Percentiles rank a stretch among this genome's conserved stretches.
These are phyloP conservation scores for Pseudopipra pipra DNA, from an alignment of 2,113 vertebrate species.

Conservation along the genomic window DNA sequence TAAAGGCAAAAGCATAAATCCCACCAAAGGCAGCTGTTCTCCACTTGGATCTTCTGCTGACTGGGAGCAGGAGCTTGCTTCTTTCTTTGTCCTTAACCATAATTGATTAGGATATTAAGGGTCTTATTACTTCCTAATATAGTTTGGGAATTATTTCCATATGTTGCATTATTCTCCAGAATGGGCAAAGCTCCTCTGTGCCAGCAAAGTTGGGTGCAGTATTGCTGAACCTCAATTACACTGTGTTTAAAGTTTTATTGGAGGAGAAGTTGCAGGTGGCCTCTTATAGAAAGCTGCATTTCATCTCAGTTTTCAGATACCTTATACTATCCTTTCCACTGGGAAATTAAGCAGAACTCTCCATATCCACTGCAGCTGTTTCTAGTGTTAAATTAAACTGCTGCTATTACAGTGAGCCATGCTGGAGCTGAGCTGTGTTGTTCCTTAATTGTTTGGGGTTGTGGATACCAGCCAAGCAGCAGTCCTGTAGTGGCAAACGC, in stretches of 20 bases:
- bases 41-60: background rate
- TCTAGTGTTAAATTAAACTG: constrained; percentile 36
- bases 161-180: background rate
- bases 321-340: background rate
- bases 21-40: background rate
- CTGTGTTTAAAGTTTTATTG: background rate
- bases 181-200: background rate
- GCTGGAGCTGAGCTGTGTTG: background rate
- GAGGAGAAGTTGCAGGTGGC: background rate
- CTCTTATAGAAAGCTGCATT: background rate
- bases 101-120: background rate
- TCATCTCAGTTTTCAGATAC: background rate
- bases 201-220: background rate
- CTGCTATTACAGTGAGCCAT: background rate
- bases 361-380: constrained; percentile 44
- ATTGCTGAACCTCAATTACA: background rate
- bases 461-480: constrained; percentile 17
- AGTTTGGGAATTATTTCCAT: background rate
- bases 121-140: constrained; percentile 17
- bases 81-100: background rate
- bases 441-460: constrained; percentile 27
- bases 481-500: background rate
- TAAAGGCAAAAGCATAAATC: background rate
- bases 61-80: background rate
- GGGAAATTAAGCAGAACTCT: constrained; percentile 48